Percentiles rank a stretch among this genome's conserved stretches.
Evolutionary conservation across 2,113 vertebrate species (phyloP).

Genomic region (Rhabdomys dilectus): DNA sequence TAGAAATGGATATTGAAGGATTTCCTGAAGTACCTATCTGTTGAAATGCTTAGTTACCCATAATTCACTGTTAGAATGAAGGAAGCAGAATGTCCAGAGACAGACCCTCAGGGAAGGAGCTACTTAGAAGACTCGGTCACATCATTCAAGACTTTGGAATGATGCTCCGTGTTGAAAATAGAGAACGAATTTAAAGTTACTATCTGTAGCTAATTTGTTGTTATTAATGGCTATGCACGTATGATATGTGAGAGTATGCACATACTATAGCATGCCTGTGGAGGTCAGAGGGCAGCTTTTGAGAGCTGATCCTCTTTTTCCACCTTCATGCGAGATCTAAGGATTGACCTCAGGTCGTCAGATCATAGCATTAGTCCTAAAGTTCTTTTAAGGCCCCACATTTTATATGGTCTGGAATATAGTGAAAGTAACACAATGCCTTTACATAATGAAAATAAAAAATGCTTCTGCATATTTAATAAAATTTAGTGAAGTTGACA

Average conservation of each 20-base stretch:
- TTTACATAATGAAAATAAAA: neutral
- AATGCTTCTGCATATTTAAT: slow-evolving; percentile 7
- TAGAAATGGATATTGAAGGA: slow-evolving; percentile 12
- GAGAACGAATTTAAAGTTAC: neutral
- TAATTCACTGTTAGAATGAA: neutral
- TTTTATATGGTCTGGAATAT: neutral
- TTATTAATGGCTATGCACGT: neutral
- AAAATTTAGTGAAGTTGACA: neutral
- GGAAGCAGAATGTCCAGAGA: neutral
- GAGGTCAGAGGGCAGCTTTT: neutral
- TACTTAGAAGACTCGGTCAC: neutral
- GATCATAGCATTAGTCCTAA: neutral
- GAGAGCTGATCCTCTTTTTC: neutral
- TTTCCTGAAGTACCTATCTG: slow-evolving; percentile 7
- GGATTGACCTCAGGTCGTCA: neutral
- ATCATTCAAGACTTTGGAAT: slow-evolving; percentile 44
- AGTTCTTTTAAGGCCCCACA: neutral
- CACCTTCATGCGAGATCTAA: neutral
- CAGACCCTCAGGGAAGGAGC: neutral
- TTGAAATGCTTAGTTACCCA: slow-evolving; percentile 37
- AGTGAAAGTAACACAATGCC: slow-evolving; percentile 34
- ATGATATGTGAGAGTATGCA: neutral
- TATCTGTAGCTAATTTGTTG: neutral
- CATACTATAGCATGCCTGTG: no score
- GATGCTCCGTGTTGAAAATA: slow-evolving; percentile 50